Base-by-base conservation (phyloP, 2,113 vertebrate genomes). In the Callionymus lyra region DNA sequence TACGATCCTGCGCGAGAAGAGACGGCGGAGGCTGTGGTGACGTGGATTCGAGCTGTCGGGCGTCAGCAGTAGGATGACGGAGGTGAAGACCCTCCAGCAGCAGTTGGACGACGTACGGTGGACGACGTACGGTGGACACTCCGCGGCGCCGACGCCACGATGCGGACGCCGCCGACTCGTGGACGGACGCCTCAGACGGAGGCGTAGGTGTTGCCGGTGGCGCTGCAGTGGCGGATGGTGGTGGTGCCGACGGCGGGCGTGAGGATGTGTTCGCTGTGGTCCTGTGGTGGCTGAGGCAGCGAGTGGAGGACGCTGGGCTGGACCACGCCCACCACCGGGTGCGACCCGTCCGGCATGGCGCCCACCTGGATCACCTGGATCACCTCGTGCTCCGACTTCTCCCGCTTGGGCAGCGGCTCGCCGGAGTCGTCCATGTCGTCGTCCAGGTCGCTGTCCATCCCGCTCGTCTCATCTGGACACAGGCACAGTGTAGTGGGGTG, bases 351-450 rank as follows among this genome's bases (percentile, higher is more conserved):
- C 57, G 84, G 82, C 31, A 83, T 53, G 0, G 76, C 70, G 12
- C 83, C 84, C 6, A 86, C 82, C 72, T 87, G 85, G 54, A 87
- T 81, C 40, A 86, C 85, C 76, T 85, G 84, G 63, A 84, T 85
- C 27, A 86, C 83, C 63, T 87, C 83, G 0, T 80, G 59, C 56
- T 85, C 83, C 0, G 75, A 69, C 46, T 84, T 86, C 64, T 85
- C 82, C 4, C 83, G 72, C 70, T 87, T 87, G 45, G 86, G 73
- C 6, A 85, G 63, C 2, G 83, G 84, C 37, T 86, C 84, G 1
- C 82, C 83, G 0, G 59, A 58, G 16, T 84, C 84, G 31, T 86
- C 84, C 0, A 63, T 13, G 46, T 87, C 84, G 2, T 87, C 86
- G 0, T 87, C 86, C 17, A 85, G 54, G 63, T 87, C 86, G 5